phyloP scores from a whole-genome alignment of 2,888 invertebrate genomes.

The Epinotia ramella region DNA sequence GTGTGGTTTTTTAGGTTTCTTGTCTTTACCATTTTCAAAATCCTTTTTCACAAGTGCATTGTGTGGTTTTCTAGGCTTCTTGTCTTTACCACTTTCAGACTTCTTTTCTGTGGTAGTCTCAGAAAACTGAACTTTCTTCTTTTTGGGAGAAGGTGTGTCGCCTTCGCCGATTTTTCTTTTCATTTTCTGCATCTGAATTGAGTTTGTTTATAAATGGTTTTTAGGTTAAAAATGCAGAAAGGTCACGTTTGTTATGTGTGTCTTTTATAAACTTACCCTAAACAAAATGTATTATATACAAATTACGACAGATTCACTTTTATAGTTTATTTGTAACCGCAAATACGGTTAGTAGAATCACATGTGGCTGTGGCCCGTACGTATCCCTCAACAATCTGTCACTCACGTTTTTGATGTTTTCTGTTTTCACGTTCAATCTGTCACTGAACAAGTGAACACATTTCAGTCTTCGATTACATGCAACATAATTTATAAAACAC shows the following conservation, averaged over 20 bases:
- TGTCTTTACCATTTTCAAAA: constrained; percentile 34
- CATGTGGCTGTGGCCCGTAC: constrained; percentile 13
- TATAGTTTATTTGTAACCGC: not conserved
- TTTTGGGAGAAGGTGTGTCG: constrained; percentile 59
- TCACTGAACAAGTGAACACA: too few species aligned
- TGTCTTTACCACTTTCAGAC: constrained; percentile 39
- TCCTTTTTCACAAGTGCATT: constrained; percentile 24
- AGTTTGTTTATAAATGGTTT: constrained; percentile 77
- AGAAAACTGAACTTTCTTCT: constrained; percentile 65
- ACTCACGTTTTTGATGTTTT: too few species aligned
- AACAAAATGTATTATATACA: not conserved
- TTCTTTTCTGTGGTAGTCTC: constrained; percentile 48
- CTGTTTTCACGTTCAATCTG: too few species aligned
- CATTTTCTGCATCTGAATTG: constrained; percentile 87
- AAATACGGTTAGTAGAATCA: constrained; percentile 1
- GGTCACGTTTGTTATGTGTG: not conserved
- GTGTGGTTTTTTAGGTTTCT: constrained; percentile 44
- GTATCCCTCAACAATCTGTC: too few species aligned
- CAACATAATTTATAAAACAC: too few species aligned
- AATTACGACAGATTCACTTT: not conserved
- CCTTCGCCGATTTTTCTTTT: constrained; percentile 68
- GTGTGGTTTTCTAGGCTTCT: constrained; percentile 45
- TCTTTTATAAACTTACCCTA: constrained; percentile 16
- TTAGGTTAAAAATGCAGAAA: constrained; percentile 28
- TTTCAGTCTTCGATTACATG: too few species aligned